Evolutionary conservation across 1,140 invertebrate species (phyloP).

Genomic region (Philopotamus ludificatus): DNA sequence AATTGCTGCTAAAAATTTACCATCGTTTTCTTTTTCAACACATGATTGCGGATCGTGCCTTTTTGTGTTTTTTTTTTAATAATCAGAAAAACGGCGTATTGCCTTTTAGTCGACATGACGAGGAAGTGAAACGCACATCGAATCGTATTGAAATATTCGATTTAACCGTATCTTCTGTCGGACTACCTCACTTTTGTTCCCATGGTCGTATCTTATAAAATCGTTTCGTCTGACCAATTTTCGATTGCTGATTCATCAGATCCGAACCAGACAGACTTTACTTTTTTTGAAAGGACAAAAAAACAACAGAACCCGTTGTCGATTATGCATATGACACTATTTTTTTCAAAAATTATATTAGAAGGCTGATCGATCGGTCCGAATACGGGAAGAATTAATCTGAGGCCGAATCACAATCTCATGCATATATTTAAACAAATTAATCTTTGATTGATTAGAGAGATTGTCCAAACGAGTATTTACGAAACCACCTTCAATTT

Average conservation of each 20-base stretch:
- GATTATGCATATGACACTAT: no score
- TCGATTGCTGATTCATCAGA: background rate
- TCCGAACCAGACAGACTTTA: no score
- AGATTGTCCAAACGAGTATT: no score
- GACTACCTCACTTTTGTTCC: conserved; percentile 24
- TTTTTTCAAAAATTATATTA: background rate
- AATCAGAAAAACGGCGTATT: conserved; percentile 9
- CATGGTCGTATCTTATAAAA: background rate
- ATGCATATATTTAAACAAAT: no score
- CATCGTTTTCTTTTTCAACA: no score
- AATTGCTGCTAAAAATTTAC: no score
- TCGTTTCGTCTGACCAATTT: background rate
- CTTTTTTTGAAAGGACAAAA: no score
- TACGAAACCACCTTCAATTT: no score
- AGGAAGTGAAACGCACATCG: conserved; percentile 39
- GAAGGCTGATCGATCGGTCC: background rate
- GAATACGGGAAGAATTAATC: background rate
- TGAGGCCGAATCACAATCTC: no score
- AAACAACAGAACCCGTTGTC: no score
- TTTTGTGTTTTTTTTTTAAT: background rate
- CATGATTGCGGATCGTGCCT: no score
- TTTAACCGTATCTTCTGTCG: conserved; percentile 1
- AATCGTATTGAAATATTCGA: conserved; percentile 20
- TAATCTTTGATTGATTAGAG: no score
- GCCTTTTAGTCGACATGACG: conserved; percentile 2